These are phyloP conservation scores for Lepus townsendii DNA, from an alignment of 2,797 vertebrate genomes.

Conservation along the genomic window DNA sequence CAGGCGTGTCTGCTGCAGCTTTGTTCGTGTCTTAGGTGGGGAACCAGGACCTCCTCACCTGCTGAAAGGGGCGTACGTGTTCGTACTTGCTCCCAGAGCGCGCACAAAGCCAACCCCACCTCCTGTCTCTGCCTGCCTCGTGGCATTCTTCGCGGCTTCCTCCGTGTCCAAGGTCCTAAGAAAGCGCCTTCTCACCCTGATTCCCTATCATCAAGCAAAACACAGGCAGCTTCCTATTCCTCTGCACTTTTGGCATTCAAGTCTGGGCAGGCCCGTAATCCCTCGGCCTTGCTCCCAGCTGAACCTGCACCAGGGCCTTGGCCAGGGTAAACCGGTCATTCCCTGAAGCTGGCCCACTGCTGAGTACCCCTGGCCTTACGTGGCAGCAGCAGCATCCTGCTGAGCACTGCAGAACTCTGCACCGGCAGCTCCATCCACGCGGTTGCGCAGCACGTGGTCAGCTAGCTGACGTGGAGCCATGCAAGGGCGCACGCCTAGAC, in stretches of 20 bases:
- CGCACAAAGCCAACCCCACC: background rate
- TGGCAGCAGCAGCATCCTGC: no score
- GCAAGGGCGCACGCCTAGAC: background rate
- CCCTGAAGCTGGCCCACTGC: background rate
- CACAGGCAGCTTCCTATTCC: background rate
- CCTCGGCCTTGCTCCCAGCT: background rate
- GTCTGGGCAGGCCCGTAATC: background rate
- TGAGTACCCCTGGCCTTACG: background rate
- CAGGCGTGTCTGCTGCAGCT: background rate
- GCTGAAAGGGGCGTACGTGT: background rate
- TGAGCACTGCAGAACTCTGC: background rate
- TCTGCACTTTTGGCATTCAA: background rate
- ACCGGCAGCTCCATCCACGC: background rate
- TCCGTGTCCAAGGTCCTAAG: background rate
- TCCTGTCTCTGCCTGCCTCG: background rate
- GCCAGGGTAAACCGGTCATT: background rate
- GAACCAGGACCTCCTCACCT: background rate
- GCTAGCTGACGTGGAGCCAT: background rate
- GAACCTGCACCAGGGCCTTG: background rate
- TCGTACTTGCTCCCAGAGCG: background rate
- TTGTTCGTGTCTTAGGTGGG: constrained; percentile 3
- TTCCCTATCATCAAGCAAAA: background rate
- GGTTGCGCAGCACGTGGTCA: background rate
- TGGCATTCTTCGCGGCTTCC: background rate
- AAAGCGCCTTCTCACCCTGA: background rate